These are phyloP conservation scores for Gibbula magus DNA, from an alignment of 2,888 invertebrate species.

Conservation along the genomic window DNA sequence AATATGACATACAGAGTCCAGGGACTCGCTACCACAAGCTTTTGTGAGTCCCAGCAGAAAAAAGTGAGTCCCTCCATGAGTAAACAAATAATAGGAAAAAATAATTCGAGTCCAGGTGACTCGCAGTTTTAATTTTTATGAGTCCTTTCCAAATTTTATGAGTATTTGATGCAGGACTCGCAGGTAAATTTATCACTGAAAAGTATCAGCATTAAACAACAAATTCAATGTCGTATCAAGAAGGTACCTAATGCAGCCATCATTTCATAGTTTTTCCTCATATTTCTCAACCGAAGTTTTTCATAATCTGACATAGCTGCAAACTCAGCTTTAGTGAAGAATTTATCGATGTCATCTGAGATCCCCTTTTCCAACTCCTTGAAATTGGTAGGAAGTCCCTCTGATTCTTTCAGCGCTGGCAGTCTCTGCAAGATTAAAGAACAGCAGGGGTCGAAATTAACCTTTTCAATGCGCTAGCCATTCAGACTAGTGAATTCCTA, in stretches of 20 bases:
- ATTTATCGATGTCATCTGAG: not conserved
- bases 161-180: not conserved
- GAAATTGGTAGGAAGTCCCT: not conserved
- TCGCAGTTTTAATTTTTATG: not conserved
- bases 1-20: too few species aligned
- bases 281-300: constrained; percentile 1
- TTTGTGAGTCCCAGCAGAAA: too few species aligned
- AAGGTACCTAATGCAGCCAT: not conserved
- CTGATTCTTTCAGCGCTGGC: not conserved
- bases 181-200: not conserved
- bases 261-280: constrained; percentile 24
- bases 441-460: too few species aligned
- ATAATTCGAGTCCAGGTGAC: not conserved
- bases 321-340: not conserved
- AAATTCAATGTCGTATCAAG: not conserved
- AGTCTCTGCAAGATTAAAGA: not conserved
- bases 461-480: too few species aligned
- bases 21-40: too few species aligned
- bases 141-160: too few species aligned
- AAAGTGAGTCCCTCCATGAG: too few species aligned
- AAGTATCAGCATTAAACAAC: not conserved
- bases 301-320: constrained; percentile 8
- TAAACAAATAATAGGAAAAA: too few species aligned
- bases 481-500: too few species aligned
- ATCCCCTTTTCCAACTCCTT: not conserved